Percentiles rank a stretch among this genome's conserved stretches.
These are phyloP conservation scores for Gephyroberyx darwinii DNA, from an alignment of 2,797 vertebrate species.

Conservation along the genomic window DNA sequence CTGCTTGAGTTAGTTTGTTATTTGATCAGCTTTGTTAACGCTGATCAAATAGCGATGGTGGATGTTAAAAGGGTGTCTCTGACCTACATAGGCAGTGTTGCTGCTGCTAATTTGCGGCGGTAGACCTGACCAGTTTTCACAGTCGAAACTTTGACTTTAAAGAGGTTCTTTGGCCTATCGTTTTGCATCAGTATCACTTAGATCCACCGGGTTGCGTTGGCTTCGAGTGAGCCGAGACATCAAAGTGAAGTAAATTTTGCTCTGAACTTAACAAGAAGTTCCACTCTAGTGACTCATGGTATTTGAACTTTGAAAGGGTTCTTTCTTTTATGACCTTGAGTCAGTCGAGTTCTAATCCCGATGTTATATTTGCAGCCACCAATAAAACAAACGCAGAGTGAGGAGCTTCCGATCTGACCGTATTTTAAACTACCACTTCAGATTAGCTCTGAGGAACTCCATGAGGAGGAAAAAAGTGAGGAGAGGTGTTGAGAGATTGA, in stretches of 20 bases:
- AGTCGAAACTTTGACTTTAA: slow-evolving; percentile 44
- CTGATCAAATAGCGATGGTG: slow-evolving; percentile 62
- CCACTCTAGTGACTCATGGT: slow-evolving; percentile 25
- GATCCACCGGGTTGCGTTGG: slow-evolving; percentile 33
- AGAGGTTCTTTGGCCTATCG: slow-evolving; percentile 25
- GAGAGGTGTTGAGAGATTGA: slow-evolving; percentile 70
- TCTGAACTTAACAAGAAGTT: slow-evolving; percentile 52
- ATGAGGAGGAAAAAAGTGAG: slow-evolving; percentile 43
- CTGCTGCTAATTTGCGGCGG: slow-evolving; percentile 45
- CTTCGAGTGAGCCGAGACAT: slow-evolving; percentile 48
- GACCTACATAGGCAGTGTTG: slow-evolving; percentile 50
- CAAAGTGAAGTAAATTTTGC: slow-evolving; percentile 52
- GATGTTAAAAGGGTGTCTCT: slow-evolving; percentile 56
- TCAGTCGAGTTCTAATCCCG: slow-evolving; percentile 33
- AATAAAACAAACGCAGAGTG: slow-evolving; percentile 44
- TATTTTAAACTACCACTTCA: slow-evolving; percentile 54
- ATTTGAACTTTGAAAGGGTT: slow-evolving; percentile 35
- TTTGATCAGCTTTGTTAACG: slow-evolving; percentile 72
- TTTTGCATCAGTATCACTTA: slow-evolving; percentile 18
- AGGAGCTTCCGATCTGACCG: slow-evolving; percentile 31
- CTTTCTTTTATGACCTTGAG: slow-evolving; percentile 33
- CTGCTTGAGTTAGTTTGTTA: slow-evolving; percentile 44
- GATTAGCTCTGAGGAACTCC: slow-evolving; percentile 64
- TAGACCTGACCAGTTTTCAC: slow-evolving; percentile 46
- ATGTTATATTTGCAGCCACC: slow-evolving; percentile 30